phyloP scores from a whole-genome alignment of 2,888 invertebrate species.

The Mythimna albipuncta region DNA sequence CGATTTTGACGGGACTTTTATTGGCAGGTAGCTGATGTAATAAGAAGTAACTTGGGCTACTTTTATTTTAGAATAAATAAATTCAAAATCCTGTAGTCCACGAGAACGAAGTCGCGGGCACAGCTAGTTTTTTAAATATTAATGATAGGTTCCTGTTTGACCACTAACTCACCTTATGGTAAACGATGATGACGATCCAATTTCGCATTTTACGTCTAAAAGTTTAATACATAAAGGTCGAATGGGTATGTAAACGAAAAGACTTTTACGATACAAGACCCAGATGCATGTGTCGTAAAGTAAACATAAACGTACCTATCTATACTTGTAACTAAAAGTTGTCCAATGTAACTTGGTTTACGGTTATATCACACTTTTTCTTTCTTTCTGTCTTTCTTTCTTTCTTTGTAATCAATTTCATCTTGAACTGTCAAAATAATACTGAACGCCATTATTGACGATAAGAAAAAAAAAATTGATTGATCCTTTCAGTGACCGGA shows the following conservation, averaged over 20 bases:
- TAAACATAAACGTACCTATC: conserved; percentile 2
- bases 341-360: neutral
- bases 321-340: conserved; percentile 15
- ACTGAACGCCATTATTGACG: neutral
- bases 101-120: no score
- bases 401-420: neutral
- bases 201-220: neutral
- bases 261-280: conserved; percentile 42
- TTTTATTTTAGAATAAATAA: no score
- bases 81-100: no score
- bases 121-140: no score
- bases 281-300: conserved; percentile 44
- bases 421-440: neutral
- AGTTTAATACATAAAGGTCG: conserved; percentile 2
- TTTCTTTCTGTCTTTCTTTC: no score
- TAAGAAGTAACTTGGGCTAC: no score
- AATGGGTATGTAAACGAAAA: conserved; percentile 20
- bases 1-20: no score
- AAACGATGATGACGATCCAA: no score
- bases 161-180: no score
- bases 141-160: no score
- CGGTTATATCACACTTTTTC: no score
- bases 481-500: neutral
- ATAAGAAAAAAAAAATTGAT: conserved; percentile 3
- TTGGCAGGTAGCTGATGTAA: no score